Evolutionary conservation across 2,113 vertebrate genomes (phyloP).

Genomic region (Tichodroma muraria): DNA sequence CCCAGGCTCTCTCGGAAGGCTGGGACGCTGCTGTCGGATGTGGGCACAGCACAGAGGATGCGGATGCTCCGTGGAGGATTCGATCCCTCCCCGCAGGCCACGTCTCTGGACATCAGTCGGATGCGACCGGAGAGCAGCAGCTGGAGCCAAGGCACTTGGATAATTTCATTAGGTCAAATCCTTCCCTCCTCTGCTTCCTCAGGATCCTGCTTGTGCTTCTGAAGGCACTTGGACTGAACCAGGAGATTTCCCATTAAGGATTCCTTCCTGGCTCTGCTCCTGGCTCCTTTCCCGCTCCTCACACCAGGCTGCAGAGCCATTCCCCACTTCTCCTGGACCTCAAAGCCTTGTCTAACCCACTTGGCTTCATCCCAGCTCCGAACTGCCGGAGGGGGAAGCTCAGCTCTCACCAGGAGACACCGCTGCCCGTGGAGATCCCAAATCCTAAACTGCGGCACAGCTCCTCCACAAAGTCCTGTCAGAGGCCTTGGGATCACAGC

Average conservation of each 20-base stretch:
- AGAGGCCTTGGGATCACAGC: background rate
- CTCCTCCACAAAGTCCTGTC: background rate
- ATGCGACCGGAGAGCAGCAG: background rate
- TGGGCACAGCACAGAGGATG: accelerated
- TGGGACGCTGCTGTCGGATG: accelerated
- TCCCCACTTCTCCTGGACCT: background rate
- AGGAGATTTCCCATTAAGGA: background rate
- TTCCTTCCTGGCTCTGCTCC: background rate
- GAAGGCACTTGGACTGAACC: background rate
- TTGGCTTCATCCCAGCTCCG: background rate
- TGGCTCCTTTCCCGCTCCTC: slow-evolving; percentile 11
- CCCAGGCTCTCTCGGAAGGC: background rate
- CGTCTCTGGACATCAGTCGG: background rate
- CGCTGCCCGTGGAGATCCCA: background rate
- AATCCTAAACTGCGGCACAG: background rate
- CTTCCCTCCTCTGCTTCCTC: background rate
- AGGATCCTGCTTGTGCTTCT: background rate
- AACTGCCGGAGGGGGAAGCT: background rate
- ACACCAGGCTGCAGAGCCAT: background rate
- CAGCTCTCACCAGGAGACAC: background rate
- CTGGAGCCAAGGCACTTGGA: background rate
- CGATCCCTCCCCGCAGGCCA: background rate
- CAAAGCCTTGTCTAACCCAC: slow-evolving; percentile 13
- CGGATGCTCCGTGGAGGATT: background rate
- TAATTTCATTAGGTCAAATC: background rate